Percentiles rank a stretch among this genome's conserved stretches.
These are phyloP conservation scores for Zaprionus vittiger DNA, from an alignment of 1,140 invertebrate species.

Conservation along the genomic window DNA sequence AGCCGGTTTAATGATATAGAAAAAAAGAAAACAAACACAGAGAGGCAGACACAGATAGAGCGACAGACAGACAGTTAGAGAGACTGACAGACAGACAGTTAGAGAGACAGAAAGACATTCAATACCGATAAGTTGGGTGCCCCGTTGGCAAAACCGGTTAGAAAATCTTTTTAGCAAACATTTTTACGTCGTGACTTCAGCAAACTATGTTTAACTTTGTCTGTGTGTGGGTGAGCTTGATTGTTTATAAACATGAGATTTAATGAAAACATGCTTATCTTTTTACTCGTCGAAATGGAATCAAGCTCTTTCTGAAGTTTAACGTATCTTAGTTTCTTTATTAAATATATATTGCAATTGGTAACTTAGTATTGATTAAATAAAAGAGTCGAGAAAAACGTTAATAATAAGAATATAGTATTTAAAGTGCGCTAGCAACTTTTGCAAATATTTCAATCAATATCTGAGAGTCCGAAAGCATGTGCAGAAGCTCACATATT, in stretches of 20 bases:
- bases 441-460: no score
- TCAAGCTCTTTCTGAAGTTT: not conserved
- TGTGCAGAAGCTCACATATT: no score
- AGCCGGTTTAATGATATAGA: constrained; percentile 56
- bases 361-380: no score
- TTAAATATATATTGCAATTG: no score
- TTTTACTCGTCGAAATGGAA: no score
- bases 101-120: not conserved
- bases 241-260: constrained; percentile 11
- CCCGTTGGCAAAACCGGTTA: constrained; percentile 67
- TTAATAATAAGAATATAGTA: no score
- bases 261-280: not conserved
- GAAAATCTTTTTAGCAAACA: constrained; percentile 62
- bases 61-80: not conserved
- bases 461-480: no score
- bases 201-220: constrained; percentile 49
- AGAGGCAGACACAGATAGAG: not conserved
- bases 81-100: not conserved
- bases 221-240: constrained; percentile 21
- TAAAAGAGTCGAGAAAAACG: no score
- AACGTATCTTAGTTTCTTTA: not conserved
- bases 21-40: constrained; percentile 23
- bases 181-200: constrained; percentile 67
- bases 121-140: constrained; percentile 33
- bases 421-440: no score